Conservation (phyloP, 53 echinoderm and acorn worm species). For the Holothuria scabra region DNA sequence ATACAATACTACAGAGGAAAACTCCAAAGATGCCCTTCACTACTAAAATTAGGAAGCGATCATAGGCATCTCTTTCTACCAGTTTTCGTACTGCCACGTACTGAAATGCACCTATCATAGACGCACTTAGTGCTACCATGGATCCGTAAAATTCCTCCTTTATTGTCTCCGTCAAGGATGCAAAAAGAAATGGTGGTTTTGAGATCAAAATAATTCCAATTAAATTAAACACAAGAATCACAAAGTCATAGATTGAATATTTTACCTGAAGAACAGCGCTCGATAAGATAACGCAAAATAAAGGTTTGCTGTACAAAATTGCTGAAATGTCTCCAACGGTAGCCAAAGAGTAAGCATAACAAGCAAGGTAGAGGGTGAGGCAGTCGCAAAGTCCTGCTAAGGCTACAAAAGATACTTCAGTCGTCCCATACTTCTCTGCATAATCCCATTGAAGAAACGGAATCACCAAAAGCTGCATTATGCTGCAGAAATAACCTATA, state of each 20-base stretch:
- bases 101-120: conserved; percentile 16
- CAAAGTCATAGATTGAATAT: not conserved
- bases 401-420: not conserved
- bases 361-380: not conserved
- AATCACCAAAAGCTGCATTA: not conserved
- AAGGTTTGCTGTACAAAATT: conserved; percentile 15
- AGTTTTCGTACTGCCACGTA: conserved; percentile 10
- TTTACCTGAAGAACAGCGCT: not conserved
- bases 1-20: not conserved
- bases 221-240: conserved; percentile 6
- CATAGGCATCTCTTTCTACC: not conserved
- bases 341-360: not conserved
- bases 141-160: not conserved
- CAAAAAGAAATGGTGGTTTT: conserved; percentile 22
- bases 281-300: conserved; percentile 5
- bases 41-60: not conserved
- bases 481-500: not conserved
- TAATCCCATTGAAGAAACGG: conserved; percentile 10
- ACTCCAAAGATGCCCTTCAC: conserved; percentile 6
- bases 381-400: not conserved
- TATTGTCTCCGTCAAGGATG: not conserved
- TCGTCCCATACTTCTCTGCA: not conserved
- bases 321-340: conserved; percentile 18
- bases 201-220: conserved; percentile 1
- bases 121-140: not conserved